Conservation (phyloP, 2,797 vertebrate species). For the Scleropages formosus region DNA sequence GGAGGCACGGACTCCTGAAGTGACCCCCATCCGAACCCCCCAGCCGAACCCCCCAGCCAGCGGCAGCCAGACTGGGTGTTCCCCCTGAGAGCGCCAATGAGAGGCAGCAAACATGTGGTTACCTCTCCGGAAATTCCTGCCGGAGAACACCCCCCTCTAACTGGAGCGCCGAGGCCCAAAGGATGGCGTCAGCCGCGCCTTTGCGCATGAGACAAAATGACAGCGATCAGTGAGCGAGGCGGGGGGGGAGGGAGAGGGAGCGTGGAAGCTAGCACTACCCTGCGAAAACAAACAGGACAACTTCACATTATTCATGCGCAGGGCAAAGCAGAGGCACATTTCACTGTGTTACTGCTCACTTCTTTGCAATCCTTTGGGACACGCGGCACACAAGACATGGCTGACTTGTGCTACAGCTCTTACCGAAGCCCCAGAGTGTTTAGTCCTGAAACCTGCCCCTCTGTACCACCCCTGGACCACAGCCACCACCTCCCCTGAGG, state of each 20-base stretch:
- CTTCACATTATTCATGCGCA: background rate
- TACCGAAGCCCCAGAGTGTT: background rate
- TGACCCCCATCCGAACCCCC: background rate
- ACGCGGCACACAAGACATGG: background rate
- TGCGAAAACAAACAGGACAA: conserved; percentile 4
- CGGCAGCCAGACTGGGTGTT: conserved; percentile 17
- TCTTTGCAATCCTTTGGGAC: background rate
- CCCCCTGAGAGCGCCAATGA: background rate
- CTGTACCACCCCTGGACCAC: too few relatives aligned
- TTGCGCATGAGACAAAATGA: background rate
- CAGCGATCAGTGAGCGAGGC: too few relatives aligned
- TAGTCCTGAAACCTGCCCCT: background rate
- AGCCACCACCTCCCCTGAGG: background rate
- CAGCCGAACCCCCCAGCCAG: background rate
- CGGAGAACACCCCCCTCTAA: background rate
- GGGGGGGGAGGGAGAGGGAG: background rate
- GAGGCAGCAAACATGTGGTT: conserved; percentile 19
- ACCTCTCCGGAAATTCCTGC: conserved; percentile 26
- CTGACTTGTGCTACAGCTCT: background rate
- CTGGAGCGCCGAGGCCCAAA: background rate
- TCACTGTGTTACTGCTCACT: background rate
- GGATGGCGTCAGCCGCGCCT: conserved; percentile 13
- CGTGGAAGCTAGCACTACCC: background rate
- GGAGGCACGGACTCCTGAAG: background rate
- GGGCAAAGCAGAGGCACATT: background rate